Evolutionary conservation across 2,888 invertebrate genomes (phyloP), one percentile per base, ranked within the genome.

Genomic region (Andrena flavipes): DNA sequence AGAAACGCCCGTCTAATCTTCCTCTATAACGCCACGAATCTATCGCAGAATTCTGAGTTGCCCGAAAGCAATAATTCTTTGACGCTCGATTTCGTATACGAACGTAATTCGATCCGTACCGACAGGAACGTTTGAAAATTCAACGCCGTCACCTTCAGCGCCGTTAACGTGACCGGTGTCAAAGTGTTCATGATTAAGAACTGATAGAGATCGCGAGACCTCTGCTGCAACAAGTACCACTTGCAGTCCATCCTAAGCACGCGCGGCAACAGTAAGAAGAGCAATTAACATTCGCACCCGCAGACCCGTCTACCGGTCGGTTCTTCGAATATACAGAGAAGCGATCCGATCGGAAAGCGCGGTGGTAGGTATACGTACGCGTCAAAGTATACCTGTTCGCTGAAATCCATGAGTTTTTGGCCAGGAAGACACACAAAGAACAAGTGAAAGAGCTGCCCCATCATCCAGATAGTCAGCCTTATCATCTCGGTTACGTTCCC

Each of bases 381-480:
- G 8, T 20, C 54, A 1, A 8, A 54, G 54, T 54, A 54, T 8
- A 54, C 54, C 20, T 54, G 54, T 8, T n/a, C 23, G 54, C 54
- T 8, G 54, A 54, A 54, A 54, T 54, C 54, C n/a, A 54, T 23
- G 2, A n/a, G 20, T 54, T 23, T 20, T 29, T 64, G 64, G 13
- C 64, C 64, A 48, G 64, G 64, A 42, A 64, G 26, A 23, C 48
- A 64, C 10, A 64, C n/a, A 23, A 42, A 64, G 26, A 64, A 64
- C 42, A 64, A 23, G 23, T 48, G 42, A 20, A 64, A 13, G 5
- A 23, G 23, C 10, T 48, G 13, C 3, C 42, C 64, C 30, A 51
- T 67, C 67, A 54, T 54, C 54, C 54, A 54, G 8, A 54, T 54
- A 20, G 20, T 8, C 54, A 54, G n/a, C 20, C 54, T 54, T 10